A percentile compares a stretch with the other conserved stretches of the same genome.
These are phyloP conservation scores for Ichneumoninae sp. DNA, from an alignment of 2,888 invertebrate species.

Conservation along the genomic window DNA sequence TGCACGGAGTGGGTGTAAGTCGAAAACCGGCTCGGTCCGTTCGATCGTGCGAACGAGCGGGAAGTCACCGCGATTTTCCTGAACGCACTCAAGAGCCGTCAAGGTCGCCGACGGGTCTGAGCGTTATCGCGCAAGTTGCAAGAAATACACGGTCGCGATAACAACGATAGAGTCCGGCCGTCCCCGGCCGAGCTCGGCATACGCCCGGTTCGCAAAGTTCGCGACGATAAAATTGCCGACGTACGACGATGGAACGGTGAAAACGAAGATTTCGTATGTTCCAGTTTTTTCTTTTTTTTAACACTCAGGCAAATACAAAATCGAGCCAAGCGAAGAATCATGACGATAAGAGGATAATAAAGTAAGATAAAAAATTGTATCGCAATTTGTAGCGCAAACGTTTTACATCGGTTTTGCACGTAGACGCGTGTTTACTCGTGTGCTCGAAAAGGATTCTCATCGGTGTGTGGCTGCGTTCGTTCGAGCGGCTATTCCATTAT, in stretches of 20 bases:
- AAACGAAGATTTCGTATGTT: constrained; percentile 13
- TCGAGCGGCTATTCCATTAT: constrained; percentile 66
- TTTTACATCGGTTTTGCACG: constrained; percentile 23
- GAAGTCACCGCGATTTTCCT: constrained; percentile 35
- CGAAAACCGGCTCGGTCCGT: constrained; percentile 27
- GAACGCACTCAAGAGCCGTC: constrained; percentile 32
- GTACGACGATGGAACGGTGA: background rate
- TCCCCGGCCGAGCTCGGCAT: constrained; percentile 2
- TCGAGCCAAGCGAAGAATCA: constrained; percentile 3
- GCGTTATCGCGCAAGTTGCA: constrained; percentile 61
- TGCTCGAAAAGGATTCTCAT: constrained; percentile 48
- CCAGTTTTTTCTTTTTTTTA: background rate
- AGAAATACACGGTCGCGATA: constrained; percentile 58
- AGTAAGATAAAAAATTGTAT: constrained; percentile 44
- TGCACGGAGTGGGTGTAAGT: background rate
- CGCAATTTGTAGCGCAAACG: constrained; percentile 46
- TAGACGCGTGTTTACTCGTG: constrained; percentile 33
- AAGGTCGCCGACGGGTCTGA: constrained; percentile 41
- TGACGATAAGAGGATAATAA: constrained; percentile 2
- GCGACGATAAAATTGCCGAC: constrained; percentile 43
- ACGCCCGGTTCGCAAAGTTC: constrained; percentile 45
- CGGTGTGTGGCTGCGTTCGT: constrained; percentile 46
- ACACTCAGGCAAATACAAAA: constrained; percentile 28
- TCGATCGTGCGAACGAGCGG: constrained; percentile 18
- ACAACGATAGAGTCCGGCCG: constrained; percentile 16